phyloP scores from a whole-genome alignment of 2,888 invertebrate species.

The Ormyrus thymus region DNA sequence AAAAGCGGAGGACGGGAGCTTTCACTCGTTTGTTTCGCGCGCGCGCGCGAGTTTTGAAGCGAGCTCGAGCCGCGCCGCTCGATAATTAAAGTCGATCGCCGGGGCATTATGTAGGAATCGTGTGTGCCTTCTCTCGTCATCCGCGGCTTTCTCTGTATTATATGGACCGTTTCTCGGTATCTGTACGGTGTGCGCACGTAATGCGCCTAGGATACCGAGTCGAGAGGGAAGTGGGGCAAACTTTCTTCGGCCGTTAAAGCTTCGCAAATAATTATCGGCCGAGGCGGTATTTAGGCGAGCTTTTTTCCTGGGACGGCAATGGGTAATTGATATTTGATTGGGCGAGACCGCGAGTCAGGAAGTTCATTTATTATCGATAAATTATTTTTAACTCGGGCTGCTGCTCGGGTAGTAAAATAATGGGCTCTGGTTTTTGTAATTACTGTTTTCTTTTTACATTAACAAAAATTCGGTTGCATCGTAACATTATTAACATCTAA shows the following conservation, averaged over 20 bases:
- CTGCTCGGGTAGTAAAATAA: no score
- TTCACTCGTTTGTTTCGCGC: conserved; percentile 45
- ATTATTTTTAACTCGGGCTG: no score
- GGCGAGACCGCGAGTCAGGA: no score
- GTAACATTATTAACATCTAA: no score
- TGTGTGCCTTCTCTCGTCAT: neutral
- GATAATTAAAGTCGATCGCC: conserved; percentile 51
- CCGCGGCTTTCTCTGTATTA: conserved; percentile 36
- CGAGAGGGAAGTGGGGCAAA: neutral
- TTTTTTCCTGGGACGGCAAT: no score
- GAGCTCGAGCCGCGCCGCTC: conserved; percentile 16
- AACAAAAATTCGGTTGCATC: no score
- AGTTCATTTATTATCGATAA: no score
- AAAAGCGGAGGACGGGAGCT: conserved; percentile 20
- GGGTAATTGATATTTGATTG: no score
- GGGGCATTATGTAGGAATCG: neutral
- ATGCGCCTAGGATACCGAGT: neutral
- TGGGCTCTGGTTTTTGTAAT: no score
- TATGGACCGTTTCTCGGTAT: conserved; percentile 5
- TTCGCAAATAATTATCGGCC: conserved; percentile 13
- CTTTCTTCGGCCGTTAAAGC: conserved; percentile 19
- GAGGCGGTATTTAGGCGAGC: no score
- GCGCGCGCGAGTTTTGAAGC: conserved; percentile 34
- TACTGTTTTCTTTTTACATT: no score
- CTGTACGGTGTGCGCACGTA: neutral